These are phyloP conservation scores for Coreoperca whiteheadi DNA, from an alignment of 2,113 vertebrate species.

Conservation along the genomic window DNA sequence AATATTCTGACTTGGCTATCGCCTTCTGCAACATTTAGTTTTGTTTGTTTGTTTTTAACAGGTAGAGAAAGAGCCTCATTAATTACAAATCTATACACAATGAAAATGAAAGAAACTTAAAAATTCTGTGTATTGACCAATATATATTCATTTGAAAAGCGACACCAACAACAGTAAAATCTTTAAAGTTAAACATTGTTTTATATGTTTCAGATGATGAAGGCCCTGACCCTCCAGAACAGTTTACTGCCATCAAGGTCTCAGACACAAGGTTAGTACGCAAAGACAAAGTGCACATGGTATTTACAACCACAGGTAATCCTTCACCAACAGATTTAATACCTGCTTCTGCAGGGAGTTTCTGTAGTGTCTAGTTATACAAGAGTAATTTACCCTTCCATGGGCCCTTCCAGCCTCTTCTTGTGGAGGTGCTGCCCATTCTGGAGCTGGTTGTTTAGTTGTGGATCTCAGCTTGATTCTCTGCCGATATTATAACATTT, in stretches of 20 bases:
- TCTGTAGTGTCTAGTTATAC: conserved; percentile 6
- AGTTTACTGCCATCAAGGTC: conserved; percentile 95
- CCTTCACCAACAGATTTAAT: conserved; percentile 19
- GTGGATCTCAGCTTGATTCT: conserved; percentile 3
- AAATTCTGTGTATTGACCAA: too few relatives aligned
- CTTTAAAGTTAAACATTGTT: conserved; percentile 30
- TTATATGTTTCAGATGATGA: conserved; percentile 87
- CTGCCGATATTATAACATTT: neutral
- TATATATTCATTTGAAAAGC: neutral
- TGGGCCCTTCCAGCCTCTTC: neutral
- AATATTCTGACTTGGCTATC: neutral
- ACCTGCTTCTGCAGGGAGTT: neutral
- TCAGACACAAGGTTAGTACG: conserved; percentile 91
- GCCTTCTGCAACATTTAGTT: neutral
- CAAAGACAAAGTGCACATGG: conserved; percentile 8
- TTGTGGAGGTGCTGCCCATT: neutral
- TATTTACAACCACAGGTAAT: conserved; percentile 14
- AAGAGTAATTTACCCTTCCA: neutral
- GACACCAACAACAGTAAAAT: neutral
- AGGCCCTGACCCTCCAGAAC: conserved; percentile 95
- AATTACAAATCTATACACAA: neutral
- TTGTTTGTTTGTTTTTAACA: neutral
- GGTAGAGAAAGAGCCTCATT: neutral
- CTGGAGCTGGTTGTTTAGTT: neutral
- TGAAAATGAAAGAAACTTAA: too few relatives aligned